phyloP scores from a whole-genome alignment of 2,797 vertebrate genomes.

The Hydrolagus colliei region DNA sequence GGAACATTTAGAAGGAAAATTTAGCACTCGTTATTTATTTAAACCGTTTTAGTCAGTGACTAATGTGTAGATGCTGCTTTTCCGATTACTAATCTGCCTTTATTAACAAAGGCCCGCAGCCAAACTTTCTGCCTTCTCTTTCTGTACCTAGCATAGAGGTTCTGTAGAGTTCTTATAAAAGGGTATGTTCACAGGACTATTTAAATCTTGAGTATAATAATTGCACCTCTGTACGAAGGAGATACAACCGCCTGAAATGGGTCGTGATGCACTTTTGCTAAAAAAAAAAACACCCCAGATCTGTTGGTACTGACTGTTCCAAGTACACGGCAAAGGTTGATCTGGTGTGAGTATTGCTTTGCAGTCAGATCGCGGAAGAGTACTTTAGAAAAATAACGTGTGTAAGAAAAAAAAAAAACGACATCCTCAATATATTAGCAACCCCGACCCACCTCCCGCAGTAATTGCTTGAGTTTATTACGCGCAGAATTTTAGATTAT shows the following conservation, averaged over 20 bases:
- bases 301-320: not conserved
- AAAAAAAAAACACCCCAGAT: not conserved
- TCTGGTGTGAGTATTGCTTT: slow-evolving; percentile 6
- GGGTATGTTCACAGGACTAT: not conserved
- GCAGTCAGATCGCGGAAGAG: not conserved
- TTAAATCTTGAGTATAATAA: not conserved
- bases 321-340: not conserved
- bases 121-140: slow-evolving; percentile 34
- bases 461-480: not conserved
- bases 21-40: slow-evolving; percentile 79
- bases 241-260: not conserved
- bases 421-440: not conserved
- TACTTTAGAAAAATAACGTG: not conserved
- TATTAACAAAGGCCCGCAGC: slow-evolving; percentile 86
- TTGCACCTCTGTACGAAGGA: slow-evolving; percentile 18
- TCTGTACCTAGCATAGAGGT: slow-evolving; percentile 2
- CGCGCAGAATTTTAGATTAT: not conserved
- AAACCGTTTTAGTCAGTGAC: slow-evolving; percentile 94
- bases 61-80: slow-evolving; percentile 93
- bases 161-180: slow-evolving; percentile 12
- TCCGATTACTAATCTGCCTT: slow-evolving; percentile 86
- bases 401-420: not conserved
- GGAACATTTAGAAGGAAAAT: slow-evolving; percentile 57
- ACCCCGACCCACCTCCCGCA: not conserved
- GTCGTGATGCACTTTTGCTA: slow-evolving; percentile 1